These are phyloP conservation scores for Felis catus DNA, from an alignment of 2,113 vertebrate genomes.

Conservation along the genomic window F.catus_Fca126_mat1.0 CM031415.1:182226501-182227000, in stretches of 20 bases:
- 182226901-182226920: neutral
- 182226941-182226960: neutral
- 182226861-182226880: neutral
- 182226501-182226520: conserved; percentile 46
- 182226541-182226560: conserved; percentile 54
- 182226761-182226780: too few species aligned
- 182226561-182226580: conserved; percentile 48
- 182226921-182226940: accelerated
- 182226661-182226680: neutral
- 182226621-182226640: neutral
- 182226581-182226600: conserved; percentile 32
- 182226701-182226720: neutral
- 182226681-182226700: neutral
- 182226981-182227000: neutral
- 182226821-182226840: neutral
- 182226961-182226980: neutral
- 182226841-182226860: neutral
- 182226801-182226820: neutral
- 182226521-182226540: conserved; percentile 52
- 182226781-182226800: too few species aligned
- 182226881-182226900: neutral
- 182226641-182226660: neutral
- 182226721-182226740: neutral
- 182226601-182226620: neutral
- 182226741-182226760: neutral